phyloP scores from a whole-genome alignment of 2,113 vertebrate species.

The Glaucidium brasilianum region DNA sequence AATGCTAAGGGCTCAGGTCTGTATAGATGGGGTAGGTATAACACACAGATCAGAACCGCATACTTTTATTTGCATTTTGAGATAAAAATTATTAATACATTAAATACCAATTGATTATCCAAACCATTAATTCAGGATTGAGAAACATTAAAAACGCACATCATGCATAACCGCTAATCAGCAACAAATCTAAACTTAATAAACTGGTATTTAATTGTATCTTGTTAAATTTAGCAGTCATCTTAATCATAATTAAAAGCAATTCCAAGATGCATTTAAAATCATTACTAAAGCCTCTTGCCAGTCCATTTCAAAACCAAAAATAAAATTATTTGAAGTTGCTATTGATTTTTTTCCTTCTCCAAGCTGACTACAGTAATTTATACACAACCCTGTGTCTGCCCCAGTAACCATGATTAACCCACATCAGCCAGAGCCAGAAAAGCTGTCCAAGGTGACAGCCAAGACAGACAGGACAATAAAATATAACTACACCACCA shows the following conservation, averaged over 20 bases:
- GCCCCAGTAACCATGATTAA: neutral
- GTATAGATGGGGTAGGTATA: neutral
- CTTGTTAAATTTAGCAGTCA: conserved; percentile 59
- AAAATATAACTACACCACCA: conserved; percentile 4
- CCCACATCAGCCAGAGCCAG: neutral
- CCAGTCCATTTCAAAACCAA: conserved; percentile 5
- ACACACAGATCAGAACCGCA: neutral
- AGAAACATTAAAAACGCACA: conserved; percentile 6
- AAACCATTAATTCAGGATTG: conserved; percentile 46
- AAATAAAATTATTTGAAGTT: neutral
- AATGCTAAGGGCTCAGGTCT: neutral
- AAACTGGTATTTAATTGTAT: conserved; percentile 50
- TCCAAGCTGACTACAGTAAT: neutral
- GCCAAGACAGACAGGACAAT: conserved; percentile 4
- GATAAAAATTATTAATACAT: conserved; percentile 8
- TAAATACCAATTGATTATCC: conserved; percentile 32
- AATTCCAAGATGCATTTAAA: conserved; percentile 34
- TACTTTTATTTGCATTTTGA: neutral
- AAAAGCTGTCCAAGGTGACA: neutral
- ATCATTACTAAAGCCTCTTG: conserved; percentile 1
- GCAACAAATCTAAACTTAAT: conserved; percentile 32
- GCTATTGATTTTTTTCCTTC: neutral
- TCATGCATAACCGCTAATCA: neutral
- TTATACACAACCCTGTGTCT: neutral
- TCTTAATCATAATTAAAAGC: conserved; percentile 50